Conservation (phyloP, 2,888 invertebrate genomes). For the Caenorhabditis sulstoni region DNA sequence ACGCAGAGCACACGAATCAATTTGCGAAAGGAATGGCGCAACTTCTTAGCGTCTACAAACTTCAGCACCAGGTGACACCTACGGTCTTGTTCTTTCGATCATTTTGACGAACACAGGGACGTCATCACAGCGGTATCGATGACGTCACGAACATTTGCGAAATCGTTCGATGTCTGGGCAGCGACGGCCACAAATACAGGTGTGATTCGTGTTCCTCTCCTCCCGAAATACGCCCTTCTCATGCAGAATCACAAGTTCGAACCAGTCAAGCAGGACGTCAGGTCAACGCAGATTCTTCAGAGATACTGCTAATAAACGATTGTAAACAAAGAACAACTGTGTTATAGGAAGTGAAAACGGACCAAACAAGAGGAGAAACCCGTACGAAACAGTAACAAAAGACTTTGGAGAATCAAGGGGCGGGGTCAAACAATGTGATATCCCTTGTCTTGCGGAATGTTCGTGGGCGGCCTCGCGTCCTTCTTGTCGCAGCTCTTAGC, state of each 20-base stretch:
- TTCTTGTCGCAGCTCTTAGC: slow-evolving; percentile 71
- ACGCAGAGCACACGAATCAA: slow-evolving; percentile 80
- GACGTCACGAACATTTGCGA: slow-evolving; percentile 82
- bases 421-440: slow-evolving; percentile 64
- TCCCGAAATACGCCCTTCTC: slow-evolving; percentile 8
- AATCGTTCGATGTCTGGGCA: slow-evolving; percentile 57
- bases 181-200: slow-evolving; percentile 56
- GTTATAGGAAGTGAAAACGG: not conserved
- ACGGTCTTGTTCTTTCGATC: not conserved
- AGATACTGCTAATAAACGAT: slow-evolving; percentile 20
- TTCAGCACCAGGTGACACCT: slow-evolving; percentile 45
- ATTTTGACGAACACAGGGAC: slow-evolving; percentile 79
- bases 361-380: slow-evolving; percentile 6
- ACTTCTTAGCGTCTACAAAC: slow-evolving; percentile 49
- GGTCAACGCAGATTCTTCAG: slow-evolving; percentile 21
- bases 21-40: slow-evolving; percentile 82
- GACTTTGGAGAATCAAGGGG: not conserved
- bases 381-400: slow-evolving; percentile 28
- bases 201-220: slow-evolving; percentile 15
- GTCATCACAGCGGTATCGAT: slow-evolving; percentile 83
- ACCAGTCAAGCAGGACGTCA: not conserved
- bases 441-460: slow-evolving; percentile 60
- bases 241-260: slow-evolving; percentile 50
- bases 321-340: slow-evolving; percentile 14
- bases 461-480: slow-evolving; percentile 49